phyloP scores from a whole-genome alignment of 2,888 invertebrate genomes.

The Syrista parreyssii region DNA sequence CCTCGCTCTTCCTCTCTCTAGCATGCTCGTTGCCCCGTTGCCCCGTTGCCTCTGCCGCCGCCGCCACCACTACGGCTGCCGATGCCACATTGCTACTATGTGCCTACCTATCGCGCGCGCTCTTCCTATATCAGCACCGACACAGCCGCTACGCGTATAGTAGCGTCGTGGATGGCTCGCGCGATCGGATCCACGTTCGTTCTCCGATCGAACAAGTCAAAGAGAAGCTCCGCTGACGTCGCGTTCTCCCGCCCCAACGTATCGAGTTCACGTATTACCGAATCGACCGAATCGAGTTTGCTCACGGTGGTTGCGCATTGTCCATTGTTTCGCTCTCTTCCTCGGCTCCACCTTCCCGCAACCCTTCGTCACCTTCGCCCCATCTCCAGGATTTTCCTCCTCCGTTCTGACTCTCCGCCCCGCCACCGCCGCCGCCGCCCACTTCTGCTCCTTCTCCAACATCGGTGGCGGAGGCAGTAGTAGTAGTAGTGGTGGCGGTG shows the following conservation, averaged over 20 bases:
- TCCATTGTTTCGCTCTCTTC: conserved; percentile 52
- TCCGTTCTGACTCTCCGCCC: background rate
- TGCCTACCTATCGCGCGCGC: conserved; percentile 1
- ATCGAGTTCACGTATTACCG: background rate
- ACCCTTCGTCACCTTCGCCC: background rate
- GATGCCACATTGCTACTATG: background rate
- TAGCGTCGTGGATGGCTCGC: background rate
- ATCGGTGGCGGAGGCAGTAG: background rate
- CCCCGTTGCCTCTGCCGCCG: background rate
- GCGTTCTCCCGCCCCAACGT: background rate
- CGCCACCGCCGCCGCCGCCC: background rate
- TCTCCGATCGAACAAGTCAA: background rate
- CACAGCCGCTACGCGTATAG: background rate
- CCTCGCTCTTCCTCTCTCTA: conserved; percentile 8
- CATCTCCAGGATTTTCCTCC: background rate
- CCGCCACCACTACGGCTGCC: background rate
- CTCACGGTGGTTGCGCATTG: conserved; percentile 46
- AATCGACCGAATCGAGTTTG: background rate
- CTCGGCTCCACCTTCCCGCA: background rate
- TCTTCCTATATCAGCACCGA: conserved; percentile 3
- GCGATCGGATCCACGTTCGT: background rate
- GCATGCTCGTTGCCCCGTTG: conserved; percentile 16
- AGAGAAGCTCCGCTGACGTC: background rate
- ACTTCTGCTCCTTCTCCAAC: background rate
- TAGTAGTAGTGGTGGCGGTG: background rate